Evolutionary conservation across 2,797 vertebrate genomes (phyloP).

Genomic region (Epinephelus coioides): DNA sequence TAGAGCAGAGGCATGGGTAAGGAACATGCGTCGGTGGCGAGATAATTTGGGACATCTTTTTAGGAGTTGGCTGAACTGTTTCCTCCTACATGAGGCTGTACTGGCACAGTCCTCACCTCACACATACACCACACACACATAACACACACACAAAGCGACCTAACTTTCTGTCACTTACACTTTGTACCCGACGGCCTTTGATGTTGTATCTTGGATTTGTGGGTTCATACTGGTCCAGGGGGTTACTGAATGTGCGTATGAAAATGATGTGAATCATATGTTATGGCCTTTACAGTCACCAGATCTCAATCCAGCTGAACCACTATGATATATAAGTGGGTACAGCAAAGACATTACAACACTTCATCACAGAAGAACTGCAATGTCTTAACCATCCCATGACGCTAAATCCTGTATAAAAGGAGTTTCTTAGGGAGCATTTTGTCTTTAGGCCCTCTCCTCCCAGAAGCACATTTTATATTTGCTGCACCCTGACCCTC

Average conservation of each 20-base stretch:
- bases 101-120: constrained; percentile 52
- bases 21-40: constrained; percentile 77
- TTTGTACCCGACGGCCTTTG: not conserved
- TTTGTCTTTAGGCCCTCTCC: too few species aligned
- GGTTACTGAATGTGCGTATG: not conserved
- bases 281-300: not conserved
- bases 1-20: constrained; percentile 52
- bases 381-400: not conserved
- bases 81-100: constrained; percentile 63
- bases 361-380: constrained; percentile 23
- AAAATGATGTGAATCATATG: not conserved
- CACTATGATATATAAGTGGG: not conserved
- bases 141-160: constrained; percentile 11
- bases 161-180: constrained; percentile 63
- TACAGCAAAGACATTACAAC: constrained; percentile 7
- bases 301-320: not conserved
- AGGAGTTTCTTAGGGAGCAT: too few species aligned
- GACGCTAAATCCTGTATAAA: not conserved
- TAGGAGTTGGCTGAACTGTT: constrained; percentile 72
- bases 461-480: constrained; percentile 4
- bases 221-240: not conserved
- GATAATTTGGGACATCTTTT: constrained; percentile 78
- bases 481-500: constrained; percentile 3
- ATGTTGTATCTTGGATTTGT: not conserved
- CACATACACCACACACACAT: constrained; percentile 34